These are phyloP conservation scores for Carabus problematicus DNA, from an alignment of 2,888 invertebrate species.

Conservation along the genomic window DNA sequence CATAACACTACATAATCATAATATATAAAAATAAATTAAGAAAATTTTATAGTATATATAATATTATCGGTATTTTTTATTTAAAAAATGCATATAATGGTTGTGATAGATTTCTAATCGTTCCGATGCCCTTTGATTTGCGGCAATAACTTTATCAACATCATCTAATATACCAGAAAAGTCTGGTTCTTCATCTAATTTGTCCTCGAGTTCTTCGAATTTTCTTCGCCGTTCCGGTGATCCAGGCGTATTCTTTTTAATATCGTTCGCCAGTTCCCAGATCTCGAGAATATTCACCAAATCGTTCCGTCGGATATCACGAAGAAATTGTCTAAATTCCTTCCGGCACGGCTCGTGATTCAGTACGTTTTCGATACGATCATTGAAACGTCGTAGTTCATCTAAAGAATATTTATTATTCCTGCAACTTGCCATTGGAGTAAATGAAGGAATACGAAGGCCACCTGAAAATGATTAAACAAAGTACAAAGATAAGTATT, in stretches of 20 bases:
- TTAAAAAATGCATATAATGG: conserved; percentile 28
- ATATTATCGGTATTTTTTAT: conserved; percentile 31
- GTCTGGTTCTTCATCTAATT: conserved; percentile 27
- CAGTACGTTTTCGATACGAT: conserved; percentile 38
- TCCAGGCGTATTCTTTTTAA: conserved; percentile 32
- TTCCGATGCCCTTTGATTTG: conserved; percentile 21
- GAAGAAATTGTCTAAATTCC: conserved; percentile 29
- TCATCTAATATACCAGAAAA: conserved; percentile 24
- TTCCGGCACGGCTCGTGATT: conserved; percentile 27
- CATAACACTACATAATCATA: conserved; percentile 22
- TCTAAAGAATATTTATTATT: conserved; percentile 30
- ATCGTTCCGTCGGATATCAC: conserved; percentile 11
- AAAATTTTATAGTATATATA: not conserved
- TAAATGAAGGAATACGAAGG: conserved; percentile 16
- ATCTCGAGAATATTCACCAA: conserved; percentile 17
- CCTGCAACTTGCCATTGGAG: conserved; percentile 36
- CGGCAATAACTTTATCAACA: conserved; percentile 23
- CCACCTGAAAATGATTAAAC: conserved; percentile 20
- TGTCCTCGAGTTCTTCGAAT: conserved; percentile 22
- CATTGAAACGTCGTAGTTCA: conserved; percentile 31
- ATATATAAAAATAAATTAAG: conserved; percentile 7
- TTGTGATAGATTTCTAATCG: conserved; percentile 23
- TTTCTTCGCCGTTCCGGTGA: conserved; percentile 28
- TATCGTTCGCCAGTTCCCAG: conserved; percentile 40
- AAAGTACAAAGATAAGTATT: no score